phyloP scores from a whole-genome alignment of 1,140 invertebrate species.

The Drosophila saltans region DNA sequence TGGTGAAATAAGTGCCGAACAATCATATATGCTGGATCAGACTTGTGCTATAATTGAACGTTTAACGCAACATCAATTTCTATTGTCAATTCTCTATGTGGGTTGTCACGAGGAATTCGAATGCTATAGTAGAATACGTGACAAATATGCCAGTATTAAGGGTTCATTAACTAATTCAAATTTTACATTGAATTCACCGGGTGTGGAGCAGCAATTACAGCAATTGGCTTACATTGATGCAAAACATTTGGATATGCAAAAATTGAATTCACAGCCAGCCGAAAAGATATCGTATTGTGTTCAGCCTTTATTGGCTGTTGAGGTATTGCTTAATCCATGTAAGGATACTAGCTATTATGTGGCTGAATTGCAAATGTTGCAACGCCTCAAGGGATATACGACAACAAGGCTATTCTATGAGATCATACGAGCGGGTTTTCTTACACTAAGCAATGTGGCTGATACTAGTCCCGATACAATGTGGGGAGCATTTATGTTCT shows the following conservation, averaged over 20 bases:
- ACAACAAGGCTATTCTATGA: conserved; percentile 92
- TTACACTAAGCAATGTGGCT: conserved; percentile 90
- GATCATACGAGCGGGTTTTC: conserved; percentile 93
- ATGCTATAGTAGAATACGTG: conserved; percentile 53
- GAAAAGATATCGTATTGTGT: conserved; percentile 90
- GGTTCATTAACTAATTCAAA: conserved; percentile 69
- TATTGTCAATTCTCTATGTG: conserved; percentile 92
- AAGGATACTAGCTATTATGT: conserved; percentile 90
- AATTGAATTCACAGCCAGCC: conserved; percentile 70
- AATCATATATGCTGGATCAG: conserved; percentile 88
- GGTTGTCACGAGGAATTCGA: conserved; percentile 88
- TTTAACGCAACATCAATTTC: conserved; percentile 89
- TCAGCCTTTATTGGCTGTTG: conserved; percentile 89
- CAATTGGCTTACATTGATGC: conserved; percentile 74
- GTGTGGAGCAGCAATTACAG: conserved; percentile 67
- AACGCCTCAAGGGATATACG: conserved; percentile 90
- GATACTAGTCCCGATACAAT: conserved; percentile 90
- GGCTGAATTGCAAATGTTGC: conserved; percentile 91
- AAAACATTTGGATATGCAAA: conserved; percentile 66
- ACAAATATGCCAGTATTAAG: conserved; percentile 72
- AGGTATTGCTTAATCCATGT: conserved; percentile 90
- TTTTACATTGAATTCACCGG: conserved; percentile 48
- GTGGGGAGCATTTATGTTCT: conserved; percentile 96
- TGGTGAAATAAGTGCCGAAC: conserved; percentile 84
- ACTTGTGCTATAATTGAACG: conserved; percentile 88